Conservation (phyloP, 1,140 invertebrate species). For the Aphaenogaster rudis region DNA sequence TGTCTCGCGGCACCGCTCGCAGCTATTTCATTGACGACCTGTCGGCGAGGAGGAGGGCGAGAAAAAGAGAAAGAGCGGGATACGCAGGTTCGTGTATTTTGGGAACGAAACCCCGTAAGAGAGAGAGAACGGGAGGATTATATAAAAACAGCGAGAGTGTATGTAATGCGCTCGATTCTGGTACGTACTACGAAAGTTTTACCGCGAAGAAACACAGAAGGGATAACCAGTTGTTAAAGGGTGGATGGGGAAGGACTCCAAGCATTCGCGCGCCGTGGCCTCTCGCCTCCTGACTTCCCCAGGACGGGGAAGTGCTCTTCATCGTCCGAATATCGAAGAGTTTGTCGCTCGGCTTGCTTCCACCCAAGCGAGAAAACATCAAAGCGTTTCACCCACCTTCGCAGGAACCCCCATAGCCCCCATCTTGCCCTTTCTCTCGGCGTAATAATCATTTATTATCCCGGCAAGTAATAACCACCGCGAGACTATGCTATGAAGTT, state of each 20-base stretch:
- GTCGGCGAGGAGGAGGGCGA: not conserved
- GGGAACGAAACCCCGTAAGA: constrained; percentile 15
- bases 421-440: constrained; percentile 34
- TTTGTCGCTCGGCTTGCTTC: constrained; percentile 85
- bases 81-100: constrained; percentile 34
- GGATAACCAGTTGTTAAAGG: constrained; percentile 19
- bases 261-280: not conserved
- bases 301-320: constrained; percentile 83
- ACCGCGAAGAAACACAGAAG: constrained; percentile 8
- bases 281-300: constrained; percentile 43
- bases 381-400: constrained; percentile 79
- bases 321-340: constrained; percentile 86
- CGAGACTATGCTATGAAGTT: constrained; percentile 82
- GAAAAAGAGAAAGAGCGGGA: not conserved
- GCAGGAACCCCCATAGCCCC: constrained; percentile 15
- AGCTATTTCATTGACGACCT: constrained; percentile 72
- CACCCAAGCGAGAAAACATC: constrained; percentile 83
- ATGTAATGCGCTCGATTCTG: not conserved
- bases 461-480: constrained; percentile 81
- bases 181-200: not conserved
- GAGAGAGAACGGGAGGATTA: not conserved
- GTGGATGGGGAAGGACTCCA: constrained; percentile 12
- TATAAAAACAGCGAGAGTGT: not conserved
- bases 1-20: constrained; percentile 56
- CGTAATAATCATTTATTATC: constrained; percentile 87